Evolutionary conservation across 2,888 invertebrate species (phyloP).

Genomic region (Steromphala cineraria): DNA sequence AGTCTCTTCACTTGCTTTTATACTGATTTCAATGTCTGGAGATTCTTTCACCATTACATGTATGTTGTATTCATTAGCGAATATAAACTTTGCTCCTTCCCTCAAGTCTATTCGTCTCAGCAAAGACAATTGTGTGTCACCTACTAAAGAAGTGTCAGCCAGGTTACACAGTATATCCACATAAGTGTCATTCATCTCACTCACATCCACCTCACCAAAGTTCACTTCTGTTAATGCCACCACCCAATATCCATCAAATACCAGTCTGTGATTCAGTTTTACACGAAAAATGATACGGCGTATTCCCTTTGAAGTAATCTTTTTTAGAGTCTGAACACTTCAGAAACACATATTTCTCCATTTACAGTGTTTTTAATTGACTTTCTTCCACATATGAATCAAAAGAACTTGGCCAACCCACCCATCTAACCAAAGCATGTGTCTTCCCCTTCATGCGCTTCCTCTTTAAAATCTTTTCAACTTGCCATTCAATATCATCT

Average conservation of each 20-base stretch:
- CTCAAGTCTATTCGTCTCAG: not conserved
- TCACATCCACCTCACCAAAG: not conserved
- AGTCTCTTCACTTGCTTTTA: not conserved
- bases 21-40: not conserved
- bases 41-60: not conserved
- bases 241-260: not conserved
- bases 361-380: not conserved
- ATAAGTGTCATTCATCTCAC: not conserved
- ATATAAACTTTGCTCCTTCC: not conserved
- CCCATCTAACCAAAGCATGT: not conserved
- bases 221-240: not conserved
- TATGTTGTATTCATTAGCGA: not conserved
- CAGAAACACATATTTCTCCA: not conserved
- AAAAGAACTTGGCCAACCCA: not conserved
- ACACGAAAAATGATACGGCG: not conserved
- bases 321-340: not conserved
- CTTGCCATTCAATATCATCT: not conserved
- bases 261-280: not conserved
- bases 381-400: constrained; percentile 1
- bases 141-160: not conserved
- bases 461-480: constrained; percentile 9
- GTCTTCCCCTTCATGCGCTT: not conserved
- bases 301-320: not conserved
- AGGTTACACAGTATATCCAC: constrained; percentile 12
- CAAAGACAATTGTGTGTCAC: not conserved